Evolutionary conservation across 2,797 vertebrate species (phyloP).

Genomic region (Hyperoplus lanceolatus): DNA sequence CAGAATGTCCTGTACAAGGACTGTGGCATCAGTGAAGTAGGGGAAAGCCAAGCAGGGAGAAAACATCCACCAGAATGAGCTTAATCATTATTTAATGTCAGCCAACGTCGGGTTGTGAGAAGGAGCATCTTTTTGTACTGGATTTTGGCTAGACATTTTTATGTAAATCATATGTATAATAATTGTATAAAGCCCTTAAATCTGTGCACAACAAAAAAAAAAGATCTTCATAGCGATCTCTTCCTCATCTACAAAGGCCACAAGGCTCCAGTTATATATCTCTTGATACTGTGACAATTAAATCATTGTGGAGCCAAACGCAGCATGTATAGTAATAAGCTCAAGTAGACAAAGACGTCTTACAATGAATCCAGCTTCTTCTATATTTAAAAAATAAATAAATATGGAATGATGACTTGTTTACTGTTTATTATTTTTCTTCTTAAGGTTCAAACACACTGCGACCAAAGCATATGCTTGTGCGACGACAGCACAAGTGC

Average conservation of each 20-base stretch:
- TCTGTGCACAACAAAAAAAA: background rate
- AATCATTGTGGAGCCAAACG: conserved; percentile 1
- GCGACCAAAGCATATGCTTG: no score
- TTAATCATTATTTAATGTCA: conserved; percentile 32
- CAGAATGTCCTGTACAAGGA: conserved; percentile 52
- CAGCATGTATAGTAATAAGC: background rate
- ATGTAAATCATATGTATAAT: background rate
- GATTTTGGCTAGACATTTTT: background rate
- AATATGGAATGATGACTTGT: background rate
- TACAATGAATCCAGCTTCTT: conserved; percentile 1
- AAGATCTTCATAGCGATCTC: background rate
- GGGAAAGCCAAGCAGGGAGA: conserved; percentile 16
- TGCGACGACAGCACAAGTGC: no score
- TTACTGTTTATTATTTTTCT: background rate
- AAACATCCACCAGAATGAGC: conserved; percentile 24
- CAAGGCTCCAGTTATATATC: conserved; percentile 3
- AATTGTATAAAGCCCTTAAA: background rate
- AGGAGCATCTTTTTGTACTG: background rate
- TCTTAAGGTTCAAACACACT: no score
- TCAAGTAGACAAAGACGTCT: background rate
- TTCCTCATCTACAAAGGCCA: conserved; percentile 10
- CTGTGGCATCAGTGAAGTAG: conserved; percentile 25
- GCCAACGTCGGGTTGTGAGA: background rate
- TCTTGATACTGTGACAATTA: conserved; percentile 5
- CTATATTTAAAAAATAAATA: background rate